These are phyloP conservation scores for Melieria omissa DNA, from an alignment of 2,888 invertebrate species.

Conservation along the genomic window DNA sequence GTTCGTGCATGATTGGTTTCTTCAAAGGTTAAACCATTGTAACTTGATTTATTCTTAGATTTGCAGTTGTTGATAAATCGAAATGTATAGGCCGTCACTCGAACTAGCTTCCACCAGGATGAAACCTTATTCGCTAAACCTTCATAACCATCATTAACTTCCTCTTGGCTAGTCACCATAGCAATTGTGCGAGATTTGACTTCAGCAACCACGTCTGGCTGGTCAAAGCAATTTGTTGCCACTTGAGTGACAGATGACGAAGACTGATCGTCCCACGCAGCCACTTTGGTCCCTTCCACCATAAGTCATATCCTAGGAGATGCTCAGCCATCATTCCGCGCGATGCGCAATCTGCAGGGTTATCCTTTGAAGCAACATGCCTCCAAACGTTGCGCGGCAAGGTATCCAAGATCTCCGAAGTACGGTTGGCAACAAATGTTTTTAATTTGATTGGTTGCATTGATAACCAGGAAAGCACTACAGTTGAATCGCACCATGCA, in stretches of 20 bases:
- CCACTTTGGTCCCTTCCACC: conserved; percentile 12
- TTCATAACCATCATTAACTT: background rate
- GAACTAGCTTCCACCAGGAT: background rate
- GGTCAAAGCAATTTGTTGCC: background rate
- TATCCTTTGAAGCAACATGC: conserved; percentile 11
- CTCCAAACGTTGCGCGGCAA: conserved; percentile 8
- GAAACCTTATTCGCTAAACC: background rate
- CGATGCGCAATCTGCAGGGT: too few species aligned
- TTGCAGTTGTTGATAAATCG: too few species aligned
- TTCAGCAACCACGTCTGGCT: background rate
- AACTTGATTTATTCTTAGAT: too few species aligned
- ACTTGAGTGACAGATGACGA: background rate
- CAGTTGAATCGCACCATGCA: conserved; percentile 3
- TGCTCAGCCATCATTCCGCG: conserved; percentile 17
- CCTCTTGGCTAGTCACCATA: background rate
- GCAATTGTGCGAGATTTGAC: background rate
- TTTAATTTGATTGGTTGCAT: conserved; percentile 15
- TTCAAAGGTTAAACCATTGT: too few species aligned
- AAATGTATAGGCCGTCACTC: background rate
- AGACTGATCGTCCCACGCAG: background rate
- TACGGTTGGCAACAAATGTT: conserved; percentile 26
- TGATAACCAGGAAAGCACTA: conserved; percentile 24
- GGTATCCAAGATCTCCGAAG: conserved; percentile 13
- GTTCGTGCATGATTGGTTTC: too few species aligned
- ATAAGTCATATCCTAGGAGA: conserved; percentile 6